Evolutionary conservation across 2,797 vertebrate species (phyloP), one percentile per base, ranked within the genome.

Genomic region (Melanotaenia maccullochi): DNA sequence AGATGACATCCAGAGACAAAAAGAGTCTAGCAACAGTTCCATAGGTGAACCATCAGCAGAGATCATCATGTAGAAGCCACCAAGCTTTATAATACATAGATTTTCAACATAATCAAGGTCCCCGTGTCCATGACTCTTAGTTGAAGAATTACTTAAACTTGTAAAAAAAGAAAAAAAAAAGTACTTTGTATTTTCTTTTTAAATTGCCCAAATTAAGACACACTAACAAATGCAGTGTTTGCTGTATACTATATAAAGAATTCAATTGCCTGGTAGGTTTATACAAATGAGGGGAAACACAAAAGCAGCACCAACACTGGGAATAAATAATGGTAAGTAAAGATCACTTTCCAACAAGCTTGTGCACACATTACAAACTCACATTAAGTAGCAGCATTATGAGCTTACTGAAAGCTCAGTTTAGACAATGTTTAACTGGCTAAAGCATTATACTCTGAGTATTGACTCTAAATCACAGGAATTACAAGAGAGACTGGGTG

Each of bases 361-460:
- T 3, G 5, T 13, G 35, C 51, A 40, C 30, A 35, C 25, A 70
- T 30, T 61, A 65, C 25, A 60, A 1, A 59, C 60, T 59, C 33
- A 65, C 32, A 57, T 20, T 61, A 24, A 62, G 32, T 74, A 59
- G 60, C n/a, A 62, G 55, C 69, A 73, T 11, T 18, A 74, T 75
- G 56, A 75, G 75, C 61, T 83, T 33, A 78, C 55, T 71, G 64
- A 54, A 75, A 63, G 83, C 40, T 63, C 59, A 68, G 80, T 87
- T 89, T 87, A 73, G 72, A 84, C 54, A 67, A 81, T 80, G 76
- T 83, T 86, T 90, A 84, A 81, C 75, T 61, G 59, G 76, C 71
- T 67, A 70, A 80, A 67, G 60, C 62, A 16, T 76, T 44, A 5
- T 44, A 20, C 16, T 18, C 5, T 44, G 5, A 44, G 42, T 20